Percentiles rank a stretch among this genome's conserved stretches.
Conservation (phyloP, 2,797 vertebrate genomes). For the Mormyrops attenuatus region DNA sequence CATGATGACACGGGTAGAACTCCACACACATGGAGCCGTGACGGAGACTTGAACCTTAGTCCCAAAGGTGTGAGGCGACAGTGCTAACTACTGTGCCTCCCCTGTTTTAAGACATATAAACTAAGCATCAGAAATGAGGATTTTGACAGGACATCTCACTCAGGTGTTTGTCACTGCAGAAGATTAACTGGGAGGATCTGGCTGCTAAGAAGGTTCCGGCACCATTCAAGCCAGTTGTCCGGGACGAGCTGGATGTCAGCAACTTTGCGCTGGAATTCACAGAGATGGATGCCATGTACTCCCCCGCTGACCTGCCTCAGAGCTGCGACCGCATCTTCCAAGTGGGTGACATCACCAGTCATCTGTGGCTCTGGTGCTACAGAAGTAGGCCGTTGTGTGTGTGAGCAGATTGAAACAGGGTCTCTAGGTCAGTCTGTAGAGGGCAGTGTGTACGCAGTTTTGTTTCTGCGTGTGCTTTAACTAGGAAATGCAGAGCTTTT, state of each 20-base stretch:
- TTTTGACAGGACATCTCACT: neutral
- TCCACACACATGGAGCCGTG: too few relatives aligned
- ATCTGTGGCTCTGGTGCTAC: neutral
- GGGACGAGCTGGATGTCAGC: slow-evolving; percentile 92
- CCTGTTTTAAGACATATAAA: too few relatives aligned
- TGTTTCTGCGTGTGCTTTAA: neutral
- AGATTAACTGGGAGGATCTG: slow-evolving; percentile 92
- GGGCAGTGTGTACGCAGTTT: neutral
- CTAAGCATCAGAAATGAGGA: neutral
- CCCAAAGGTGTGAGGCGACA: too few relatives aligned
- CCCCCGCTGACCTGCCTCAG: slow-evolving; percentile 88
- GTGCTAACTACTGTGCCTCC: too few relatives aligned
- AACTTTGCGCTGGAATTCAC: slow-evolving; percentile 98
- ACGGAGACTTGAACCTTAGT: too few relatives aligned
- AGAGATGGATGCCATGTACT: slow-evolving; percentile 97
- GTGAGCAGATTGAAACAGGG: neutral
- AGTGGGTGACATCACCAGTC: slow-evolving; percentile 55
- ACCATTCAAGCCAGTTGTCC: slow-evolving; percentile 91
- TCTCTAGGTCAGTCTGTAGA: neutral
- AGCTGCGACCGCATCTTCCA: slow-evolving; percentile 94
- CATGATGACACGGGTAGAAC: too few relatives aligned
- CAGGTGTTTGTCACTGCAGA: slow-evolving; percentile 56
- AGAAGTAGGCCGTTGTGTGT: neutral
- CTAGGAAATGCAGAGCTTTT: neutral
- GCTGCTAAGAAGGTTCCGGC: slow-evolving; percentile 86